A percentile compares a stretch with the other conserved stretches of the same genome.
Conservation (phyloP, 1,140 invertebrate genomes). For the Diorhabda elongata region DNA sequence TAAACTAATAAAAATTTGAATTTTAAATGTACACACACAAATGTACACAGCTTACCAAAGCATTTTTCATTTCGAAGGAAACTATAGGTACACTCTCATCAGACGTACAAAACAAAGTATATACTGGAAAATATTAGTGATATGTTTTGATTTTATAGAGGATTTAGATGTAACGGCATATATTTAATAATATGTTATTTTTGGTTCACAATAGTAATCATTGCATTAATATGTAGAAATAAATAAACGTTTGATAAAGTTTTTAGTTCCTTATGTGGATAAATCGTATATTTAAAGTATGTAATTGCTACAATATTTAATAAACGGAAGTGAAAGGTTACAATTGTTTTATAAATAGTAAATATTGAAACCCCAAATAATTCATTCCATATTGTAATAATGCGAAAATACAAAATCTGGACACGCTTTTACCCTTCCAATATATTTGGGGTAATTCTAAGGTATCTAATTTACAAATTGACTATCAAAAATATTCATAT, state of each 20-base stretch:
- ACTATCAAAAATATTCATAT: too few relatives aligned
- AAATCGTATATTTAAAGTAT: neutral
- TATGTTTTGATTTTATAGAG: neutral
- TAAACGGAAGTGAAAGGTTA: conserved; percentile 3
- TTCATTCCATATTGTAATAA: neutral
- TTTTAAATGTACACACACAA: too few relatives aligned
- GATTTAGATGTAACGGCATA: neutral
- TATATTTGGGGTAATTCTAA: too few relatives aligned
- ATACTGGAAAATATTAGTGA: neutral
- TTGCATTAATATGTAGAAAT: neutral
- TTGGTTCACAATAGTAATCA: conserved; percentile 4
- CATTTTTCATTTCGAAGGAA: too few relatives aligned
- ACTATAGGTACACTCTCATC: too few relatives aligned
- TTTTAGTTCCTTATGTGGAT: conserved; percentile 9
- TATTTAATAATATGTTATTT: conserved; percentile 8
- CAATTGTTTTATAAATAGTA: neutral
- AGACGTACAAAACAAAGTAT: too few relatives aligned
- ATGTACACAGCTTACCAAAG: too few relatives aligned
- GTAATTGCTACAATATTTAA: neutral
- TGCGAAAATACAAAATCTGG: too few relatives aligned
- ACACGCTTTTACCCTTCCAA: too few relatives aligned
- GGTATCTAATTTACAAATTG: too few relatives aligned
- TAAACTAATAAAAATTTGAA: too few relatives aligned
- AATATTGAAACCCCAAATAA: neutral
- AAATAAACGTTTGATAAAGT: neutral